Conservation (phyloP, 2,797 vertebrate species). For the Molossus molossus region DNA sequence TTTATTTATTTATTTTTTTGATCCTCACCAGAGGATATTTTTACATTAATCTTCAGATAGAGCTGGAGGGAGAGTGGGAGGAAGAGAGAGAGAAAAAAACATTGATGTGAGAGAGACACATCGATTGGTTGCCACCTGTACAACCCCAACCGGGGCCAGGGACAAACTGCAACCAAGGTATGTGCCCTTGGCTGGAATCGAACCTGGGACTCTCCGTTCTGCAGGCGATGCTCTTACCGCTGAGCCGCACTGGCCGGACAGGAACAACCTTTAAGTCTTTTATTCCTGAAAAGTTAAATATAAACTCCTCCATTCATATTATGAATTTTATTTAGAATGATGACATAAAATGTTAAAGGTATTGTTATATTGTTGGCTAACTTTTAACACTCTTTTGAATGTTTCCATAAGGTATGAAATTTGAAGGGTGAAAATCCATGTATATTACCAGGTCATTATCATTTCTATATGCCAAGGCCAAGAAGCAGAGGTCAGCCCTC, state of each 20-base stretch:
- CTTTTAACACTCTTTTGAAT: not conserved
- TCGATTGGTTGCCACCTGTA: too few species aligned
- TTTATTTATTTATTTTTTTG: not conserved
- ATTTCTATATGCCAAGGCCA: not conserved
- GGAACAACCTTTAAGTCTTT: constrained; percentile 1
- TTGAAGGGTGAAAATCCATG: not conserved
- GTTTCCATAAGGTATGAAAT: constrained; percentile 26
- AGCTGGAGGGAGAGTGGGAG: too few species aligned
- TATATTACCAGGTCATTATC: not conserved
- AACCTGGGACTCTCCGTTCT: too few species aligned
- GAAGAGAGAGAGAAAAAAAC: too few species aligned
- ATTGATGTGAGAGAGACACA: too few species aligned
- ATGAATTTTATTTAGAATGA: constrained; percentile 39
- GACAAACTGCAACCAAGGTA: too few species aligned
- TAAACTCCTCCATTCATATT: not conserved
- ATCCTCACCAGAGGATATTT: too few species aligned
- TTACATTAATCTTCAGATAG: too few species aligned
- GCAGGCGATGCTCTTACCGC: too few species aligned
- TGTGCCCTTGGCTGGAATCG: too few species aligned
- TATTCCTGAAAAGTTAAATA: constrained; percentile 51
- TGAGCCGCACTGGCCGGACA: too few species aligned
- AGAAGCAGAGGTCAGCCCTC: not conserved
- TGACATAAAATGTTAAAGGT: constrained; percentile 49
- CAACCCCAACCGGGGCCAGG: too few species aligned
- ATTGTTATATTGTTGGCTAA: constrained; percentile 14